Percentiles rank a stretch among this genome's conserved stretches.
phyloP scores from a whole-genome alignment of 2,888 invertebrate species.

The Caradrina kadenii region DNA sequence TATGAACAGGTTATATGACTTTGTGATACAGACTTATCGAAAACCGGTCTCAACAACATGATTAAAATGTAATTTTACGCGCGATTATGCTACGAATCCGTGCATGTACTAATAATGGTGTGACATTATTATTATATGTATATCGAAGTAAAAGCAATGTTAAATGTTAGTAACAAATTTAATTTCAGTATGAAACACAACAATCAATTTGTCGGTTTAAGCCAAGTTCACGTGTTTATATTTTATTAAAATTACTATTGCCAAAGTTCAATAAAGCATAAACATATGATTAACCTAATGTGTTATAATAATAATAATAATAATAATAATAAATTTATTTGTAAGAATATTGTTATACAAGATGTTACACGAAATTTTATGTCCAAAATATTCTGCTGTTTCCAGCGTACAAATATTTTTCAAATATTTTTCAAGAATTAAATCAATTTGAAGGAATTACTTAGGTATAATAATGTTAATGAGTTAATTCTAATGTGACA shows the following conservation, averaged over 20 bases:
- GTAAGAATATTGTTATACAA: no score
- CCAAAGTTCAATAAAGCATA: no score
- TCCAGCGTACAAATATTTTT: no score
- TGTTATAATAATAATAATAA: no score
- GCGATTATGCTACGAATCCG: slow-evolving; percentile 28
- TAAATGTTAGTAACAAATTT: slow-evolving; percentile 13
- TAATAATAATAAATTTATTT: no score
- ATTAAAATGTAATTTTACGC: slow-evolving; percentile 42
- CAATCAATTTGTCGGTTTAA: slow-evolving; percentile 4
- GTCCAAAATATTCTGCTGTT: no score
- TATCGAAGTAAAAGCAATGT: slow-evolving; percentile 21
- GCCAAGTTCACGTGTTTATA: neutral
- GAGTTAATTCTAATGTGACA: no score
- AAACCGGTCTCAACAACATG: slow-evolving; percentile 20
- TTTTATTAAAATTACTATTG: neutral
- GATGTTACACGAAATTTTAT: no score
- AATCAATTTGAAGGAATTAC: no score
- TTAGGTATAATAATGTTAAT: no score
- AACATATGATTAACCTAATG: no score
- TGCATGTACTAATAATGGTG: slow-evolving; percentile 30
- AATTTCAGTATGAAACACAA: slow-evolving; percentile 5
- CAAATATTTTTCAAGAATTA: no score
- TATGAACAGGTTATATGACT: slow-evolving; percentile 41
- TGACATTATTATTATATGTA: slow-evolving; percentile 34
- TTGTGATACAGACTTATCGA: slow-evolving; percentile 21